Conservation (phyloP, 2,113 vertebrate species). For the Mastomys coucha region DNA sequence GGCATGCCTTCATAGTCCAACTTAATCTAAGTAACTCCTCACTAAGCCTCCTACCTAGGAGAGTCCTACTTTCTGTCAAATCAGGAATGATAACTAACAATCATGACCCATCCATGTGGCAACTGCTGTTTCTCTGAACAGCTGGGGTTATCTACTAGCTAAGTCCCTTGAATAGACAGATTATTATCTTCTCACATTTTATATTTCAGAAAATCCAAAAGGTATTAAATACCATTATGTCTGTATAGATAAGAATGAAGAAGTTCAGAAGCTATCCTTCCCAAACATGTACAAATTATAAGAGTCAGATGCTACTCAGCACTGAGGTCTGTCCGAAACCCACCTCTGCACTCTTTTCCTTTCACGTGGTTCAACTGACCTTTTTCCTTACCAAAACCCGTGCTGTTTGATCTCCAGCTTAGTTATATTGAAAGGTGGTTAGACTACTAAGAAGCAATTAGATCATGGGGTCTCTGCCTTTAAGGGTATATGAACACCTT, state of each 20-base stretch:
- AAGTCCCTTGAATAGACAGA: neutral
- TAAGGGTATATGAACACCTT: neutral
- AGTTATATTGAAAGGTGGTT: neutral
- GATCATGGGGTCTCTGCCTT: neutral
- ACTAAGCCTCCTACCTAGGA: neutral
- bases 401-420: neutral
- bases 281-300: neutral
- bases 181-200: neutral
- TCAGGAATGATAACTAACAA: neutral
- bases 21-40: neutral
- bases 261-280: neutral
- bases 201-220: neutral
- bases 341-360: fast-evolving
- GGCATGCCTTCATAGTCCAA: neutral
- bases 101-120: neutral
- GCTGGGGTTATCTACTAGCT: neutral
- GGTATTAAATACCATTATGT: neutral
- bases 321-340: neutral
- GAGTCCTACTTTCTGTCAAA: neutral
- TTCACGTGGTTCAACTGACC: neutral
- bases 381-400: neutral
- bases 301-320: neutral
- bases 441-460: neutral
- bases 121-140: neutral
- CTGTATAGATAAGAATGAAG: neutral